Percentiles rank a stretch among this genome's conserved stretches.
Evolutionary conservation across 2,888 invertebrate genomes (phyloP).

Genomic region (Eumacrocentrus americanus): DNA sequence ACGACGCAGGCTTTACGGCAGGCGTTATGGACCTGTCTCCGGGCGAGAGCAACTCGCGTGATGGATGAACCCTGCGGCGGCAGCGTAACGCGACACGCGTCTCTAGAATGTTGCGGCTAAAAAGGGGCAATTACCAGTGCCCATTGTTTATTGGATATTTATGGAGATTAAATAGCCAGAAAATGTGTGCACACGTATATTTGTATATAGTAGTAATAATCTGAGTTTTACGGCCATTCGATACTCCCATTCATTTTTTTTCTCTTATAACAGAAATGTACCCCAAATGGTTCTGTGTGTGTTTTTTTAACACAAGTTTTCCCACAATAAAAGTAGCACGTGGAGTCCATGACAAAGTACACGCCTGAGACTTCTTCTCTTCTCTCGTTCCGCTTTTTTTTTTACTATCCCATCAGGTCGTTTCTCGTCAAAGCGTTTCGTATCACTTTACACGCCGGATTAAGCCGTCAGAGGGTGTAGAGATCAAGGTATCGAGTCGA

Average conservation of each 20-base stretch:
- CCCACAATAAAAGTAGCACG: constrained; percentile 51
- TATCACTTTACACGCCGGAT: constrained; percentile 51
- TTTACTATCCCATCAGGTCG: constrained; percentile 49
- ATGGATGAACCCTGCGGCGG: constrained; percentile 49
- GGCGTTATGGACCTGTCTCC: constrained; percentile 27
- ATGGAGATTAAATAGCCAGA: constrained; percentile 48
- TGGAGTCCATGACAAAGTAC: constrained; percentile 30
- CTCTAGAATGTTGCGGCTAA: constrained; percentile 26
- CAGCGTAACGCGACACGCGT: constrained; percentile 47
- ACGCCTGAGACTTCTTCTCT: neutral
- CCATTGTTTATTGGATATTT: constrained; percentile 54
- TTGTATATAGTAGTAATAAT: constrained; percentile 42
- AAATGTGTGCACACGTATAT: constrained; percentile 33
- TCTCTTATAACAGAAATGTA: neutral
- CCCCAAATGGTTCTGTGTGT: too few species aligned
- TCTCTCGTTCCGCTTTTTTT: constrained; percentile 37
- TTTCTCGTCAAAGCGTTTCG: constrained; percentile 48
- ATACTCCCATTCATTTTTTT: constrained; percentile 20
- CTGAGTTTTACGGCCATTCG: constrained; percentile 17
- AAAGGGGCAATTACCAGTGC: constrained; percentile 33
- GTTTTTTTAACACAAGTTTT: constrained; percentile 34
- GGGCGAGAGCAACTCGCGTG: constrained; percentile 38
- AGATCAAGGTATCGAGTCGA: constrained; percentile 20
- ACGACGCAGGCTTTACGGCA: constrained; percentile 43
- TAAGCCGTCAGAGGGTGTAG: constrained; percentile 46